Evolutionary conservation across 2,797 vertebrate species (phyloP), one percentile per base, ranked within the genome.

Genomic region (Poeciliopsis gracilis): DNA sequence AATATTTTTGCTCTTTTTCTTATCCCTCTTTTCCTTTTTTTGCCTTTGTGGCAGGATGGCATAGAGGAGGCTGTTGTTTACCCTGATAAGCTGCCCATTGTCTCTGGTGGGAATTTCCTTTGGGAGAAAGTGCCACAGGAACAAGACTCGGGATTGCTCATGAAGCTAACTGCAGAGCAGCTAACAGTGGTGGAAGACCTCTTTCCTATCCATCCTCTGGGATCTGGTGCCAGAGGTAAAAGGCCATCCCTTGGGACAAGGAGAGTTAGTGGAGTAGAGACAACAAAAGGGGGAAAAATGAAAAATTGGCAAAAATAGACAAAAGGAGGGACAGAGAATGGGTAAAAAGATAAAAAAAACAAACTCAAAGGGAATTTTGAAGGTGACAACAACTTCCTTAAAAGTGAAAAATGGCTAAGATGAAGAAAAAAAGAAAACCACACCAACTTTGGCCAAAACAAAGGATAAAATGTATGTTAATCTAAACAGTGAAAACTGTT

Each of bases 71-170:
- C 90, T 92, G 86, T 94, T 96, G 93, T 95, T 95, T 95, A 92
- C 94, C 88, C 90, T 92, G 88, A 86, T 95, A 95, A 95, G 91
- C 93, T 95, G 89, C 87, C 92, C 91, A 93, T 95, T 95, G 94
- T 95, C 90, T 92, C 89, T 90, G 80, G 57, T 93, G 92, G 93
- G 93, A 94, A 94, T 93, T 95, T 93, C 93, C 94, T 89, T 83
- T 94, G 94, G 94, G 93, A 94, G 74, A 59, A 3, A 80, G 79
- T 28, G 51, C 87, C 90, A 83, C 72, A 59, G 91, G 92, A 92
- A 90, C 81, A 45, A 72, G 84, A 79, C 86, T 84, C 85, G 10
- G 81, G 83, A 67, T 84, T 59, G 82, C 36, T 71, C 77, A 16
- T 77, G 78, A 81, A 88, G 80, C 87, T 83, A 89, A 91, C 85